Evolutionary conservation across 2,797 vertebrate genomes (phyloP).

Genomic region (Sebastes umbrosus): DNA sequence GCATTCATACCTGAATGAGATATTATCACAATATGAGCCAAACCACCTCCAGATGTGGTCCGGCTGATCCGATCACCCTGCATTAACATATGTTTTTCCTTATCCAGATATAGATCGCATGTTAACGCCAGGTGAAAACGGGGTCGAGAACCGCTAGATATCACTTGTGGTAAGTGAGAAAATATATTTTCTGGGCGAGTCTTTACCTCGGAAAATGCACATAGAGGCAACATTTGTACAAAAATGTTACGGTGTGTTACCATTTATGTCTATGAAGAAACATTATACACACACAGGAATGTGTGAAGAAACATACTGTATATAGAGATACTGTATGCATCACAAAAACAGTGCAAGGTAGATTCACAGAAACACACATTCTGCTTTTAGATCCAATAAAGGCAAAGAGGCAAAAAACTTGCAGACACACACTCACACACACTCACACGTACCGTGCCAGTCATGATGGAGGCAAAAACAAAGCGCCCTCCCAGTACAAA

Average conservation of each 20-base stretch:
- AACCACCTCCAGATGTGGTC: background rate
- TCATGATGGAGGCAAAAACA: slow-evolving; percentile 93
- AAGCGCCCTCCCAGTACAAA: slow-evolving; percentile 93
- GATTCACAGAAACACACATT: background rate
- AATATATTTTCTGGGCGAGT: background rate
- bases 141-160: background rate
- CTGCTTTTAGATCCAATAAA: background rate
- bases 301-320: background rate
- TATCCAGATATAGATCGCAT: background rate
- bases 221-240: background rate
- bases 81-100: background rate
- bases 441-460: slow-evolving; percentile 80
- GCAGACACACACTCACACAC: background rate
- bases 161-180: background rate
- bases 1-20: background rate
- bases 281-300: background rate
- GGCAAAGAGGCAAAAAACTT: background rate
- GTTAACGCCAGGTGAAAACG: background rate
- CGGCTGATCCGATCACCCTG: background rate
- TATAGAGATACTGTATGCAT: background rate
- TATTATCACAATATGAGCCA: background rate
- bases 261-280: background rate
- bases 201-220: background rate
- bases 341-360: background rate
- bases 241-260: background rate